phyloP scores from a whole-genome alignment of 1,140 invertebrate species.

The Heliconius himera region DNA sequence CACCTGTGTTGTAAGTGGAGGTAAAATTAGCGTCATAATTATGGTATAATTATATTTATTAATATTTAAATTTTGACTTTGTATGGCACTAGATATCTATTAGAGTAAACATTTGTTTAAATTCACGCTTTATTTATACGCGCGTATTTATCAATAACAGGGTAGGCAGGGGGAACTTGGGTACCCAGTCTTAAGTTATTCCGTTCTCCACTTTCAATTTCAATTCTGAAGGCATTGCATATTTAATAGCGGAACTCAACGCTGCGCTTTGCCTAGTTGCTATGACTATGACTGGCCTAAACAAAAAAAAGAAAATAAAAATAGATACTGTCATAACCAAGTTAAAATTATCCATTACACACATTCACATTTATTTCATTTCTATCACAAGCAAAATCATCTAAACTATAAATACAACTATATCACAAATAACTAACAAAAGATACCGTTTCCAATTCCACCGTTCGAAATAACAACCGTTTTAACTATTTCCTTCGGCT shows the following conservation, averaged over 20 bases:
- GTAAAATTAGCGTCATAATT: conserved; percentile 81
- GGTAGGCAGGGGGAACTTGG: too few species aligned
- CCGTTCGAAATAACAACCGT: conserved; percentile 10
- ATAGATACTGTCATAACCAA: neutral
- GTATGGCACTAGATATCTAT: too few species aligned
- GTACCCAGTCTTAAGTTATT: too few species aligned
- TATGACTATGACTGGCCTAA: too few species aligned
- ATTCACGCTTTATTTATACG: too few species aligned
- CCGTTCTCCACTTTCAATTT: too few species aligned
- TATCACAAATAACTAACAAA: neutral
- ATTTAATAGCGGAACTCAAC: too few species aligned
- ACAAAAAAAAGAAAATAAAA: neutral
- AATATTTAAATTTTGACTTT: too few species aligned
- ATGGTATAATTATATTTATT: conserved; percentile 17
- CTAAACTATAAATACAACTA: conserved; percentile 1
- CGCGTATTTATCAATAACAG: too few species aligned
- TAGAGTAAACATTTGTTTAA: too few species aligned
- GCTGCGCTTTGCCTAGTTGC: too few species aligned
- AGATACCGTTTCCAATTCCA: conserved; percentile 1
- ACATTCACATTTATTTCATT: neutral
- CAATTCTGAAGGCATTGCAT: too few species aligned
- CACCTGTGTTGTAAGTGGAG: conserved; percentile 92
- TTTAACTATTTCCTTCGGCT: conserved; percentile 23
- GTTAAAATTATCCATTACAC: neutral
- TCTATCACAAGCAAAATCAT: neutral